Evolutionary conservation across 2,113 vertebrate species (phyloP), one percentile per base, ranked within the genome.

Genomic region (Sprattus sprattus): DNA sequence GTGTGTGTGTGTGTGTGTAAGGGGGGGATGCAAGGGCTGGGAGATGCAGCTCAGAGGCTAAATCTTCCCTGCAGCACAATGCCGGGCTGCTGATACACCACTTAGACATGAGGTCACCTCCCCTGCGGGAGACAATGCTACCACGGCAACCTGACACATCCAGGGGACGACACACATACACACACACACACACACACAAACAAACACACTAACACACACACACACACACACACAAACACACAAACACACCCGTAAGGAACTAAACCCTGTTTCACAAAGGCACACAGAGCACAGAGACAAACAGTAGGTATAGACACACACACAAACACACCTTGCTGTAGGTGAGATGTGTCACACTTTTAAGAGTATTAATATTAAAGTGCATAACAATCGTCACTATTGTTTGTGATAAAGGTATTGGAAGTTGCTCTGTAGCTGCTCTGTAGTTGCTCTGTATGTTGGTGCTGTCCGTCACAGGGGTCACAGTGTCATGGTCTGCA

Each of bases 41-140:
- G 90, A 94, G 95, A 95, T 95, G 95, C 93, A 95, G 67, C 95
- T 95, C 93, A 94, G 94, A 93, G 93, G 90, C 93, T 94, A 94
- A 96, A 95, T 95, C 95, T 92, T 91, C 90, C 92, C 91, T 92
- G 46, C 88, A 94, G 93, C 92, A 95, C 93, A 95, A 95, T 94
- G 93, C 93, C 88, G 90, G 90, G 92, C 91, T 92, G 92, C 93
- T 93, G 93, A 95, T 95, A 95, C 94, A 95, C 95, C 93, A 90
- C 88, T 88, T 91, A 94, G 94, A 95, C 94, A 95, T 90, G 91
- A 93, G 94, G 94, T 95, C 95, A 95, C 92, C 93, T 95, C 94
- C 93, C 93, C 93, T 93, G 90, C 83, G 88, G 92, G 90, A 93
- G 91, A 93, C 93, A 94, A 94, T 93, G 92, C 89, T 86, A 52